Conservation (phyloP, 1,140 invertebrate species). For the Conus ventricosus region DNA sequence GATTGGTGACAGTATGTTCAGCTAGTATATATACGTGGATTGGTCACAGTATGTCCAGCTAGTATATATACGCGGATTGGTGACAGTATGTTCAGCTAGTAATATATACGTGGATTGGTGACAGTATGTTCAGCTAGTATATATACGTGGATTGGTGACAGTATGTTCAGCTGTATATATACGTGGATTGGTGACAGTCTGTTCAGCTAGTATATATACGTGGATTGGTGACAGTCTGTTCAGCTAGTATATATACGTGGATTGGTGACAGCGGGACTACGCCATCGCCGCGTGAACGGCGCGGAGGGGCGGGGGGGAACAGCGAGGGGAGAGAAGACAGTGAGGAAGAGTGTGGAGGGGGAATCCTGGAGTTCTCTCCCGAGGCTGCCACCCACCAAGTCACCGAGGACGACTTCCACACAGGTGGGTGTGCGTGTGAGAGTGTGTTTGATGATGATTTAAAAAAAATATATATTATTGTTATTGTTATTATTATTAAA, state of each 20-base stretch:
- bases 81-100: too few relatives aligned
- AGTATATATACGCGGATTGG: too few relatives aligned
- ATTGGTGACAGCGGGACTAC: conserved; percentile 25
- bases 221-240: too few relatives aligned
- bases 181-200: too few relatives aligned
- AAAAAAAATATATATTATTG: not conserved
- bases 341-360: conserved; percentile 59
- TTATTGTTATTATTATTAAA: not conserved
- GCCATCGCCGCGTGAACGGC: conserved; percentile 33
- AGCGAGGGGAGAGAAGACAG: conserved; percentile 45
- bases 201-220: too few relatives aligned
- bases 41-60: too few relatives aligned
- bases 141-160: too few relatives aligned
- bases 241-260: not conserved
- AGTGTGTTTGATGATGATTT: not conserved
- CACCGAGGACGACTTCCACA: conserved; percentile 50
- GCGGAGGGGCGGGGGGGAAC: conserved; percentile 3
- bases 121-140: too few relatives aligned
- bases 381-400: conserved; percentile 58
- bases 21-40: too few relatives aligned
- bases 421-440: not conserved
- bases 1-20: too few relatives aligned
- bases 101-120: too few relatives aligned
- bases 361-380: conserved; percentile 65
- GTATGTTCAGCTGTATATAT: too few relatives aligned